Percentiles rank a stretch among this genome's conserved stretches.
Conservation (phyloP, 92 coral and sea anemone genomes). For the Micromussa lordhowensis region DNA sequence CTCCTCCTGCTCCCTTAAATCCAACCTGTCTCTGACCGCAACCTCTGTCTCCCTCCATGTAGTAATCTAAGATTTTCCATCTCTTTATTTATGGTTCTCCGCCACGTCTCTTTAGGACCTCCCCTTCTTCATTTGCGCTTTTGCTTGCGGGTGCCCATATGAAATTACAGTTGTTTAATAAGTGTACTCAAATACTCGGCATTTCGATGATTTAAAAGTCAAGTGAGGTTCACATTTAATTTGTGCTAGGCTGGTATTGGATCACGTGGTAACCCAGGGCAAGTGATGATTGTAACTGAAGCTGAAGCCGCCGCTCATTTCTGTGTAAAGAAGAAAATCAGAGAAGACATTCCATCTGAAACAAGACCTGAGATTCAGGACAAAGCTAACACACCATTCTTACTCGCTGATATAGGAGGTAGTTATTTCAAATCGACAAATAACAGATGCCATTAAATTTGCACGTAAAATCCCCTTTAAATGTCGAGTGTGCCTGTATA, state of each 20-base stretch:
- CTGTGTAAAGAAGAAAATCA: background rate
- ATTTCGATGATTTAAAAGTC: background rate
- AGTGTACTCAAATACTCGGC: too few relatives aligned
- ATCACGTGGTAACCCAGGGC: slow-evolving; percentile 28
- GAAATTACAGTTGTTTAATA: too few relatives aligned
- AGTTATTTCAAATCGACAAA: background rate
- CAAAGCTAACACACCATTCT: background rate
- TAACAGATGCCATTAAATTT: background rate
- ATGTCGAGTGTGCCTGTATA: too few relatives aligned
- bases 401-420: slow-evolving; percentile 26
- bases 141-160: too few relatives aligned
- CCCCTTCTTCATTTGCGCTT: too few relatives aligned
- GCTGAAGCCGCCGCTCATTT: slow-evolving; percentile 19
- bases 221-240: background rate
- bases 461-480: background rate
- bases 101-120: too few relatives aligned
- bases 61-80: too few relatives aligned
- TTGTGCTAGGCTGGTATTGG: slow-evolving; percentile 28
- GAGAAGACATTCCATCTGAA: background rate
- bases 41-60: too few relatives aligned
- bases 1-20: too few relatives aligned
- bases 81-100: too few relatives aligned
- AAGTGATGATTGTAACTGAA: slow-evolving; percentile 1
- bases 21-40: too few relatives aligned
- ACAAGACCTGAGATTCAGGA: background rate